These are phyloP conservation scores for Chrysomela aeneicollis DNA, from an alignment of 2,888 invertebrate genomes.

Conservation along the genomic window DNA sequence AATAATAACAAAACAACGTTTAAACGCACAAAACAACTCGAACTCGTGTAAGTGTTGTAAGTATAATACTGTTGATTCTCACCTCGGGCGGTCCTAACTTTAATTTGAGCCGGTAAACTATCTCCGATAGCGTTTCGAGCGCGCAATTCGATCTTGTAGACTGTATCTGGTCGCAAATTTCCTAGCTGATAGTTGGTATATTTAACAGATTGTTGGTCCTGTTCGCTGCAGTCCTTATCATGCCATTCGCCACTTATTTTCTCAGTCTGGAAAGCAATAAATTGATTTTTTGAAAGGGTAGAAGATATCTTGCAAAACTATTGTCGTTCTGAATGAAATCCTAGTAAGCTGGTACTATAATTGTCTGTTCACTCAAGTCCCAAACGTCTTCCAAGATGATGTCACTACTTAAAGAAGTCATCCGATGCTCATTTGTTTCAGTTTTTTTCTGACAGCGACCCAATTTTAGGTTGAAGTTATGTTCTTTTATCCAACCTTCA, in stretches of 20 bases:
- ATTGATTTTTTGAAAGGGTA: too few species aligned
- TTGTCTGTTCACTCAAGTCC: too few species aligned
- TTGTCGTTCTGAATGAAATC: too few species aligned
- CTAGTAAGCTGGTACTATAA: too few species aligned
- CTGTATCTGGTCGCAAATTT: conserved; percentile 77
- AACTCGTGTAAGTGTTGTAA: conserved; percentile 36
- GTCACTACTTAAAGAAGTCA: too few species aligned
- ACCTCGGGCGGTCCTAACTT: conserved; percentile 89
- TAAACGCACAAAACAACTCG: conserved; percentile 26
- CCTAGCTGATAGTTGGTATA: conserved; percentile 74
- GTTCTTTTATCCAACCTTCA: too few species aligned
- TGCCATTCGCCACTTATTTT: conserved; percentile 76
- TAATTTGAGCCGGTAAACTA: conserved; percentile 79
- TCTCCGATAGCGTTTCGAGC: conserved; percentile 88
- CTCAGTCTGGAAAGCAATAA: conserved; percentile 64
- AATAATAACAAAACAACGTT: conserved; percentile 29
- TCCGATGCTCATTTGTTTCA: too few species aligned
- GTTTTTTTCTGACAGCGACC: too few species aligned
- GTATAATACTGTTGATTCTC: conserved; percentile 63
- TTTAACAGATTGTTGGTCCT: conserved; percentile 69
- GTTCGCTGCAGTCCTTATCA: conserved; percentile 65
- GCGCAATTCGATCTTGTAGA: conserved; percentile 82
- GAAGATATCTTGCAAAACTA: too few species aligned
- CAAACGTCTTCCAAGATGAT: too few species aligned
- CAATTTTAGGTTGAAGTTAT: too few species aligned